phyloP scores from a whole-genome alignment of 2,113 vertebrate species.

The Rhabdomys dilectus region DNA sequence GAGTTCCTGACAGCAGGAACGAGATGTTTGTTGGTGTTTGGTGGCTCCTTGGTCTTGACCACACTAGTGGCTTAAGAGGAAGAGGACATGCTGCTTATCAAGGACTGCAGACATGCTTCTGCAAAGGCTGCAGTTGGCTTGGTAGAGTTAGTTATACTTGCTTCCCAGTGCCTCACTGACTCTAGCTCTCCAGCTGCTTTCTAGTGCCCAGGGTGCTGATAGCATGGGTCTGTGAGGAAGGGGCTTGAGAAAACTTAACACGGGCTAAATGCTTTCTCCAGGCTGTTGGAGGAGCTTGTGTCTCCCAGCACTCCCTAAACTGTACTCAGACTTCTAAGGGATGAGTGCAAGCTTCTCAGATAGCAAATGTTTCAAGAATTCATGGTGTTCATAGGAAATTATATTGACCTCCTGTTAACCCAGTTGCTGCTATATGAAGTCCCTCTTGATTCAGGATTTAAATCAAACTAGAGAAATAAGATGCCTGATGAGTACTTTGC shows the following conservation, averaged over 20 bases:
- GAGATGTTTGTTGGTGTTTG: background rate
- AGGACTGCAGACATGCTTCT: background rate
- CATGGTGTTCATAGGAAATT: background rate
- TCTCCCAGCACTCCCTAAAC: background rate
- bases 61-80: background rate
- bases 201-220: background rate
- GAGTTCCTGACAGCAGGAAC: background rate
- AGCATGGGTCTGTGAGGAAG: background rate
- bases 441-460: background rate
- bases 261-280: background rate
- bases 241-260: background rate
- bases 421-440: background rate
- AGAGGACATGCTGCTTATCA: background rate
- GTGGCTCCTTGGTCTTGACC: background rate
- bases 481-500: background rate
- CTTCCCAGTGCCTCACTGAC: background rate
- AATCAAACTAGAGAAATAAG: background rate
- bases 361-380: background rate
- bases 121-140: background rate
- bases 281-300: background rate
- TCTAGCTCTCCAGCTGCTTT: background rate
- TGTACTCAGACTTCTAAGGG: background rate
- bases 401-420: background rate
- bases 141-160: background rate
- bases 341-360: background rate